Evolutionary conservation across 2,888 invertebrate genomes (phyloP), one percentile per base, ranked within the genome.

Genomic region (Macaria liturata): DNA sequence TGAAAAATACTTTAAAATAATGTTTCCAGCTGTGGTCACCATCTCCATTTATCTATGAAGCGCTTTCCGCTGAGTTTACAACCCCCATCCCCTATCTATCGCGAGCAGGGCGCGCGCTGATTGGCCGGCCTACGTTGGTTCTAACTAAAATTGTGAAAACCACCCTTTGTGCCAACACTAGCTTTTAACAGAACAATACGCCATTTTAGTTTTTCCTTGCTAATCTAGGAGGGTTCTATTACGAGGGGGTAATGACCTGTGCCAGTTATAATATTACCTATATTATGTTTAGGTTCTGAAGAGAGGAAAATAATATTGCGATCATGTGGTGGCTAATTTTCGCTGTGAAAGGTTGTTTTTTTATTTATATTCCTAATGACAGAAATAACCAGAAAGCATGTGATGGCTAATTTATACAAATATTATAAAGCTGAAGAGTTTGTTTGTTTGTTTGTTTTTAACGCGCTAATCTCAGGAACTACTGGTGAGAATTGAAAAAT

Each of bases 121-220:
- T 87, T 85, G 86, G 87, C 65, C 78, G 75, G 76, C 67, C 65
- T 69, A 65, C 71, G 78, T 72, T 72, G 74, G 76, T 76, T 78
- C 79, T 76, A 79, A 78, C 81, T 81, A 80, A 84, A 84, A 84
- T 84, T 83, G 79, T 80, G 83, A 78, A 80, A 81, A 69, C 79
- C 76, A 81, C 87, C 87, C 86, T 87, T 86, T 86, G 81, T 86
- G 77, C 79, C 76, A 80, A 80, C 81, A 83, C 72, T 76, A 76
- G 80, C 79, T 80, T 82, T 76, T 76, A 81, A 75, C 80, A 80
- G 80, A 84, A 87, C 86, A 86, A 86, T 83, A 68, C 82, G 81
- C 81, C 82, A 86, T 87, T 88, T 86, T 84, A 76, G 77, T 75
- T 80, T 81, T 81, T 80, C 80, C 75, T 79, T 75, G 81, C 81